Base-by-base conservation (phyloP, 2,113 vertebrate species). In the Pollimyrus isidori region DNA sequence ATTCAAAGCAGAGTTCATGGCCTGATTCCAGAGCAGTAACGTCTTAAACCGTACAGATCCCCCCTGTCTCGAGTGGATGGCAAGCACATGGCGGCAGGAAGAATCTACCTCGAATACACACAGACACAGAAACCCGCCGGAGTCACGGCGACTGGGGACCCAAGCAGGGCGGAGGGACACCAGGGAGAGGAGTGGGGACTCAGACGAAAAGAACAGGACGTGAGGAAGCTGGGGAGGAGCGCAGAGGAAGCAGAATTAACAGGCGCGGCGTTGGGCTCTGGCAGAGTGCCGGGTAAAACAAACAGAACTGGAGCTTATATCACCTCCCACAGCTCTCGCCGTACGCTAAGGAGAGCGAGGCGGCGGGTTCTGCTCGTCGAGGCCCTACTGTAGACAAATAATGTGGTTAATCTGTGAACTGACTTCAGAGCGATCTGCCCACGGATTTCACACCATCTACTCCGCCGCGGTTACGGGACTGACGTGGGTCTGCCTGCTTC, bases 371-470 rank as follows among this genome's bases (percentile, higher is more conserved):
- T 42, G 73, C 35, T 80, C 6, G 73, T 42, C 73, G 17, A 1
- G 4, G 73, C 35, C 15, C 15, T 80, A 80, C 73, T 80, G 73
- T 80, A 80, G 73, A 80, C 17, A 80, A 80, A 80, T 80, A 39
- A 42, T 80, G 73, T 39, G 73, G 73, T 80, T 80, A 80, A 39
- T 80, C 73, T 80, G 73, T 19, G 30, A 42, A 80, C 73, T 80
- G 73, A 42, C 73, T 80, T 80, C 13, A 80, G 73, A 80, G 73
- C 42, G 73, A 80, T 80, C 73, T 80, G 73, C 73, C 73, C 73
- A 80, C 73, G 73, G 73, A 80, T 80, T 80, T 80, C 73, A 80
- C 73, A 80, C 73, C 73, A 39, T 42, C 17, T 15, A 80, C 11
- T 17, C 15, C 5, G 15, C 73, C 19, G 73, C 17, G 73, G 73